A percentile compares a stretch with the other conserved stretches of the same genome.
phyloP scores from a whole-genome alignment of 2,113 vertebrate genomes.

The Meles meles region DNA sequence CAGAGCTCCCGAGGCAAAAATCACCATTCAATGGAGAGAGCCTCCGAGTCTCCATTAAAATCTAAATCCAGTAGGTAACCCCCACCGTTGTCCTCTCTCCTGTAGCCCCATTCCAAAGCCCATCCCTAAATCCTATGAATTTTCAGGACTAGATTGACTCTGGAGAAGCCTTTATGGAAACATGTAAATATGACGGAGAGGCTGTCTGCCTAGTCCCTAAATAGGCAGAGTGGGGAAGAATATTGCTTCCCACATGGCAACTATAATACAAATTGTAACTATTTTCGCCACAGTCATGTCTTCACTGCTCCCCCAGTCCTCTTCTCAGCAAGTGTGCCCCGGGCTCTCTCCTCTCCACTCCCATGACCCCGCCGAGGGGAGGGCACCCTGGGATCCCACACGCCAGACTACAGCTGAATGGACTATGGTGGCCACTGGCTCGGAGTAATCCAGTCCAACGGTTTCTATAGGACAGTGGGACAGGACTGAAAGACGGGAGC shows the following conservation, averaged over 20 bases:
- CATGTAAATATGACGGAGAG: constrained; percentile 7
- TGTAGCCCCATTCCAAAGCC: not conserved
- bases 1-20: not conserved
- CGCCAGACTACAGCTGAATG: not conserved
- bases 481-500: not conserved
- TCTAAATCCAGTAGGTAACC: not conserved
- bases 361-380: not conserved
- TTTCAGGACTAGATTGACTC: not conserved
- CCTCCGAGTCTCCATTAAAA: not conserved
- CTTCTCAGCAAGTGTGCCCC: not conserved
- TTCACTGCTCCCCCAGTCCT: not conserved
- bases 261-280: not conserved
- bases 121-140: not conserved
- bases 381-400: too few relatives aligned
- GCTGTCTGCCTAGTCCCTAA: not conserved
- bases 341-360: not conserved
- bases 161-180: not conserved
- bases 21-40: not conserved
- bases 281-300: not conserved
- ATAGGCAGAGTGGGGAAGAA: not conserved
- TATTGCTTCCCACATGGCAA: not conserved
- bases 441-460: not conserved
- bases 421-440: too few relatives aligned
- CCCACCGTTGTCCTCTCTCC: not conserved
- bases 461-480: not conserved